Conservation (phyloP, 2,888 invertebrate genomes). For the Thereva nobilitata region DNA sequence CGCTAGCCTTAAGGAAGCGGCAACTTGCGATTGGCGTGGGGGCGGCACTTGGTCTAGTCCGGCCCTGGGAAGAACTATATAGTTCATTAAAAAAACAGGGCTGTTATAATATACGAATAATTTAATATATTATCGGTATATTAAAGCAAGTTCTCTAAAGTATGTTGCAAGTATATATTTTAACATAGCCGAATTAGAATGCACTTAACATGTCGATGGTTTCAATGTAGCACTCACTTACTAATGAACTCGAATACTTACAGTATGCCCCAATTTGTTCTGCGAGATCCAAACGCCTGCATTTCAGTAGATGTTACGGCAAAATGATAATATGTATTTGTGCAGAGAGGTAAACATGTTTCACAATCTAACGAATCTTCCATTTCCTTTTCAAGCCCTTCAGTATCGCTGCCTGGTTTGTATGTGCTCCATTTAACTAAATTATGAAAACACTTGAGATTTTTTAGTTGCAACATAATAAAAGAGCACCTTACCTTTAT, state of each 20-base stretch:
- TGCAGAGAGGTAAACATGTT: constrained; percentile 62
- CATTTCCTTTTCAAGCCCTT: constrained; percentile 57
- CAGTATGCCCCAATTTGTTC: constrained; percentile 36
- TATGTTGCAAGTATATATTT: too few species aligned
- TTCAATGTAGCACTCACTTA: too few species aligned
- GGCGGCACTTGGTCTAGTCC: too few species aligned
- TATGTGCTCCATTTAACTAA: constrained; percentile 43
- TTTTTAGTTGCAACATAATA: neutral
- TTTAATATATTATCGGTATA: too few species aligned
- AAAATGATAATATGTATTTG: constrained; percentile 59
- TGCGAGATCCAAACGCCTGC: neutral
- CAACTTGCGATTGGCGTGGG: too few species aligned
- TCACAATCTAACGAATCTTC: constrained; percentile 60
- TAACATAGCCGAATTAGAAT: too few species aligned
- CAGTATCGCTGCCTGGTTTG: constrained; percentile 36
- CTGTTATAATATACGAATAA: too few species aligned
- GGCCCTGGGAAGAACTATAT: too few species aligned
- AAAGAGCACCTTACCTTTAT: constrained; percentile 46
- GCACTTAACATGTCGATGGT: too few species aligned
- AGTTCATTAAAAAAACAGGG: too few species aligned
- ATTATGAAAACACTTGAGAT: neutral
- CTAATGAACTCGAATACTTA: constrained; percentile 1
- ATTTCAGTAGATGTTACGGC: constrained; percentile 41
- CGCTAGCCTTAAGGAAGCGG: too few species aligned
- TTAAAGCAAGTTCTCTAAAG: too few species aligned